Evolutionary conservation across 2,797 vertebrate species (phyloP).

Genomic region (Anguilla anguilla): DNA sequence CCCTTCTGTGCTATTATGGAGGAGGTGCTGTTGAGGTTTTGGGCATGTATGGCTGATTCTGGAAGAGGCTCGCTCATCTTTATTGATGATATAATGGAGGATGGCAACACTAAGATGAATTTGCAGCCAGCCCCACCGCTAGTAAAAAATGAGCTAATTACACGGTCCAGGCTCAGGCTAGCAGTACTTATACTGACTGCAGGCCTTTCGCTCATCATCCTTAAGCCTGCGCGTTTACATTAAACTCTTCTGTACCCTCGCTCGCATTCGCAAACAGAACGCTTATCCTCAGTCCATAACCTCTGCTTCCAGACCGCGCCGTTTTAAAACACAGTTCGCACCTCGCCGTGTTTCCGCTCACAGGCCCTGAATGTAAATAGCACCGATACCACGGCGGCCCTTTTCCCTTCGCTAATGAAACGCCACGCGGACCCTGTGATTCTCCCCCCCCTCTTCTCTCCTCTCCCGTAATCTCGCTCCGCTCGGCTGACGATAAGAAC

Average conservation of each 20-base stretch:
- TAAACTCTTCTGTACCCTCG: background rate
- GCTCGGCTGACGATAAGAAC: background rate
- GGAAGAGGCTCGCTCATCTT: too few species aligned
- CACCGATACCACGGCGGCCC: background rate
- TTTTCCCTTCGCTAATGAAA: background rate
- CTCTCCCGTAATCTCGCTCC: background rate
- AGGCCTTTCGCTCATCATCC: background rate
- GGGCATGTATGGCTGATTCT: too few species aligned
- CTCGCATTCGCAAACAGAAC: background rate
- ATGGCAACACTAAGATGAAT: too few species aligned
- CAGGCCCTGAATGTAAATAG: background rate
- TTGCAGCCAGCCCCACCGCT: background rate
- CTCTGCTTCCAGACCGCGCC: background rate
- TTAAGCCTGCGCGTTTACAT: background rate
- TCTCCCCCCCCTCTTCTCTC: background rate
- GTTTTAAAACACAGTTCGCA: background rate
- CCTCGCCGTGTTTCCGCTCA: background rate
- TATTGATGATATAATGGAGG: too few species aligned
- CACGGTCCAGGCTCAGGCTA: background rate
- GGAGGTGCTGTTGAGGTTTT: too few species aligned
- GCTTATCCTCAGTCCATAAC: background rate
- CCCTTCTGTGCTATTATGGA: too few species aligned
- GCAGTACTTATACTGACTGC: background rate
- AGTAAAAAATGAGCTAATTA: background rate
- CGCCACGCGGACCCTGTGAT: background rate